These are phyloP conservation scores for Tonatia bakeri DNA, from an alignment of 2,113 vertebrate genomes.

Conservation along the genomic window DNA sequence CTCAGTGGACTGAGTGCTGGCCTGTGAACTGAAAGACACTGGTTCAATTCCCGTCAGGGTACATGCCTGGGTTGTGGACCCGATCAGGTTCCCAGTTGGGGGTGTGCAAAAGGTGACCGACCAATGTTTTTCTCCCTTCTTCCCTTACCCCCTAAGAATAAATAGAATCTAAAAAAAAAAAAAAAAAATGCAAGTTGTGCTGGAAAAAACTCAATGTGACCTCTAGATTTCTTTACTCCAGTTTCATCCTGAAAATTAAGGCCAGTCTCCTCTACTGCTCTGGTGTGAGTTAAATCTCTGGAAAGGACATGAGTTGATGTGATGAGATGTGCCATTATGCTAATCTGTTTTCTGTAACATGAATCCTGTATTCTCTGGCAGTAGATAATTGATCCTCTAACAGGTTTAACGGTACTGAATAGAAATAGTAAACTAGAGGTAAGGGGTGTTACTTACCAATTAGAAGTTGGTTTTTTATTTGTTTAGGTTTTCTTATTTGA, in stretches of 20 bases:
- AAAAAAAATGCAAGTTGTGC: neutral
- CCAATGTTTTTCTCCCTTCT: no score
- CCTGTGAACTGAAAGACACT: no score
- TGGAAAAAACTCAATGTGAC: neutral
- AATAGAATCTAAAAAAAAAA: no score
- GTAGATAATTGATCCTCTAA: neutral
- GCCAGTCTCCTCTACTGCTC: neutral
- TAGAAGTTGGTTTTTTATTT: neutral
- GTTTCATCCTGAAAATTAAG: neutral
- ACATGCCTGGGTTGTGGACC: no score
- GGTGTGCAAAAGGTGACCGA: no score
- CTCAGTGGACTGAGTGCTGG: no score
- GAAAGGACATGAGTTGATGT: neutral
- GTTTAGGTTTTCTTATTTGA: neutral
- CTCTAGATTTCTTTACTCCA: neutral
- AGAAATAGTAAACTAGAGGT: neutral
- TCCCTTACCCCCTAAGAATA: no score
- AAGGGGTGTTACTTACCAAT: neutral
- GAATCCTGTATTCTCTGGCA: neutral
- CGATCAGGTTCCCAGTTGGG: no score
- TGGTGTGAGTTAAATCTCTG: neutral
- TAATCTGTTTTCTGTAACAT: neutral
- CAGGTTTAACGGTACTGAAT: neutral
- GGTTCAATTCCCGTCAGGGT: no score
- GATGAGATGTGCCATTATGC: neutral